These are phyloP conservation scores for Tylochromis polylepis DNA, from an alignment of 2,113 vertebrate genomes.

Conservation along the genomic window DNA sequence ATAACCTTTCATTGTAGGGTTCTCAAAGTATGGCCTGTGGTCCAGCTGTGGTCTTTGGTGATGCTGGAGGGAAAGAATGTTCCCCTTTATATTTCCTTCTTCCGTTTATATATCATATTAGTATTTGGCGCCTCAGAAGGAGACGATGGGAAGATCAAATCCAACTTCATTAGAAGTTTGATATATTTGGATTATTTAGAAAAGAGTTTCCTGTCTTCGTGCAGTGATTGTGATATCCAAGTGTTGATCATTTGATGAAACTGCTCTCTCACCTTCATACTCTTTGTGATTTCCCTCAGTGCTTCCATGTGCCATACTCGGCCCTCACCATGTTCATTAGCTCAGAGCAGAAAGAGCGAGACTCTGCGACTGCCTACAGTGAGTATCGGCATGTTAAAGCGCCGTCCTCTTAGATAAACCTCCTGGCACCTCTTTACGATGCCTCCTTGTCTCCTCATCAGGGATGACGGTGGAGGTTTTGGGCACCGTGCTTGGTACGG, in stretches of 20 bases:
- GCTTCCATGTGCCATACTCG: slow-evolving; percentile 97
- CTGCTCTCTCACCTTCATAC: background rate
- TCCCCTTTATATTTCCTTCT: background rate
- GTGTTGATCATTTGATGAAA: background rate
- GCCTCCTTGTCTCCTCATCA: slow-evolving; percentile 35
- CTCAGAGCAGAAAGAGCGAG: slow-evolving; percentile 90
- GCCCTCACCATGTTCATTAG: slow-evolving; percentile 99
- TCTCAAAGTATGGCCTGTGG: background rate
- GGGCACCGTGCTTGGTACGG: slow-evolving; percentile 88
- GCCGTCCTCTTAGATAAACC: background rate
- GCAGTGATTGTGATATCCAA: background rate
- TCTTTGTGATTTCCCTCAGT: slow-evolving; percentile 68
- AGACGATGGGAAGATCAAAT: background rate
- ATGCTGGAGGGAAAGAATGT: background rate
- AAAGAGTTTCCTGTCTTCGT: background rate
- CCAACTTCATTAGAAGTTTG: background rate
- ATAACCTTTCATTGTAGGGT: background rate
- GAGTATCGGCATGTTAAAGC: slow-evolving; percentile 53
- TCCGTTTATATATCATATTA: background rate
- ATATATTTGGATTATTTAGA: background rate
- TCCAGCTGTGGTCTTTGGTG: background rate
- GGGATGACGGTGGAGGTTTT: slow-evolving; percentile 96
- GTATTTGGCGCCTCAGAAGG: background rate
- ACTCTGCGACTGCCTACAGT: slow-evolving; percentile 96
- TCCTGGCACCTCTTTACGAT: background rate